Base-by-base conservation (phyloP, 1,140 invertebrate genomes). In the Drosophila santomea region DNA sequence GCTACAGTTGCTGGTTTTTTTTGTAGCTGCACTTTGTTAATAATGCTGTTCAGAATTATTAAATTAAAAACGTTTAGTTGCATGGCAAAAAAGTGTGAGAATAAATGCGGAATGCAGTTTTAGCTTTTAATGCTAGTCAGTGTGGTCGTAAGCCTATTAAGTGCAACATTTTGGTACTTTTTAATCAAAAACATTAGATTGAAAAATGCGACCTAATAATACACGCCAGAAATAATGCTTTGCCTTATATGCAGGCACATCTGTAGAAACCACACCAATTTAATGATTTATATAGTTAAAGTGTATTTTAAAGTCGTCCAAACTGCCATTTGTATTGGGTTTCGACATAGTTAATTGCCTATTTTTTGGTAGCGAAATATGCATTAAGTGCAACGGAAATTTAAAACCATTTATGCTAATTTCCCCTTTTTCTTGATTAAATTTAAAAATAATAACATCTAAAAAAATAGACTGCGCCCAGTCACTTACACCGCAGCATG, bases 401-500 rank as follows among this genome's bases (percentile, higher is more conserved):
- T 59, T 67, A 77, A 73, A 81, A 78, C 82, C 63, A 72, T 86
- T 76, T 83, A 89, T 83, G 84, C 83, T 89, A 89, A 89, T 88
- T 88, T 83, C 12, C 43, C 57, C 44, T 67, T 66, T 59, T 71
- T 64, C 76, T 74, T 77, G 63, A 88, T 88, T 88, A 79, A 86
- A 86, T 88, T 83, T 71, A 76, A 78, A 76, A 74, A 78, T 63
- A 69, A 82, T 75, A 68, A 25, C 32, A 48, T 20, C 15, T 52
- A 58, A 60, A 54, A 58, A 58, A 35, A 54, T 60, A 60, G 32
- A 69, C 63, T 52, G 36, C 12, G 35, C 4, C 35, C 44, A 62
- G 32, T 44, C 43, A 59, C 56, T 74, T 75, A 77, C 47, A 43
- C 61, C 38, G 32, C 62, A 66, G 60, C 74, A 67, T 35, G 63